Conservation (phyloP, 2,888 invertebrate species). For the Adelphocoris suturalis region DNA sequence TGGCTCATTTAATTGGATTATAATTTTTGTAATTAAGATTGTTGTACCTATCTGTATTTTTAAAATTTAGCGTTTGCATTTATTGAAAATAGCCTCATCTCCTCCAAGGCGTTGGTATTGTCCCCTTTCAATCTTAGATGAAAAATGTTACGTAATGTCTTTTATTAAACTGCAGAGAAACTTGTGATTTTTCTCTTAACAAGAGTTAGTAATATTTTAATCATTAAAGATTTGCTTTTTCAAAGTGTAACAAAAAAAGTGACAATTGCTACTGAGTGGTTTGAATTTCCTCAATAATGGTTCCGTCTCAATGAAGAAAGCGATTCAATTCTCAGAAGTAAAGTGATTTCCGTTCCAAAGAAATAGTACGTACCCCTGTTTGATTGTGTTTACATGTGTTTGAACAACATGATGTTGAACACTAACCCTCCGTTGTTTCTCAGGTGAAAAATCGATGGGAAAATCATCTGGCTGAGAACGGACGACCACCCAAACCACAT, state of each 20-base stretch:
- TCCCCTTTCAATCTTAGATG: background rate
- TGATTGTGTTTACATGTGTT: slow-evolving; percentile 70
- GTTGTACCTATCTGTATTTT: background rate
- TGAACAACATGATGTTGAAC: slow-evolving; percentile 69
- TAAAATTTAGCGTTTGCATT: background rate
- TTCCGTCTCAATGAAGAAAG: slow-evolving; percentile 30
- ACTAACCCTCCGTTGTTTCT: slow-evolving; percentile 69
- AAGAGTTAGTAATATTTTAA: background rate
- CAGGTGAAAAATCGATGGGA: slow-evolving; percentile 65
- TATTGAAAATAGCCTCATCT: slow-evolving; percentile 2
- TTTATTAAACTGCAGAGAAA: slow-evolving; percentile 10
- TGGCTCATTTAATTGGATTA: slow-evolving; percentile 13
- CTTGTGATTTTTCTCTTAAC: slow-evolving; percentile 6
- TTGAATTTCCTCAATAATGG: slow-evolving; percentile 27
- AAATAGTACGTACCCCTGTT: background rate
- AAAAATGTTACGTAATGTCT: background rate
- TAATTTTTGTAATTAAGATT: background rate
- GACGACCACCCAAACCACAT: slow-evolving; percentile 69
- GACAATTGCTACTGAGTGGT: background rate
- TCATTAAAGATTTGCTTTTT: background rate
- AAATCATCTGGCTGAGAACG: slow-evolving; percentile 67
- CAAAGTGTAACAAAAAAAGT: background rate
- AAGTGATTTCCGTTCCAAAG: slow-evolving; percentile 31
- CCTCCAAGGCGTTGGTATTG: slow-evolving; percentile 48
- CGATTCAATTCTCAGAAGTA: slow-evolving; percentile 15